A percentile compares a stretch with the other conserved stretches of the same genome.
Conservation (phyloP, 2,113 vertebrate genomes). For the Pholis gunnellus region DNA sequence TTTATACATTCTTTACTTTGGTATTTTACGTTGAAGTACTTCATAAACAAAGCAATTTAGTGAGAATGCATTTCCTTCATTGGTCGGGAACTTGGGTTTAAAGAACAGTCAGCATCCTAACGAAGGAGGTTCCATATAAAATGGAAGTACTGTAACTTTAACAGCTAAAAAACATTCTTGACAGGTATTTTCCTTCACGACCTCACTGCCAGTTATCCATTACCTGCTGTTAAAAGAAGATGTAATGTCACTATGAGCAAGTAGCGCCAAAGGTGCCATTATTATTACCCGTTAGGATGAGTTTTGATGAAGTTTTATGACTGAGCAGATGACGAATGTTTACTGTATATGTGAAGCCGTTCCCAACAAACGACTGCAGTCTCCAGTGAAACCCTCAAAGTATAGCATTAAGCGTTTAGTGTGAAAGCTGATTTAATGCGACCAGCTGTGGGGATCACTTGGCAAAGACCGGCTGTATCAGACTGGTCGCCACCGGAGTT, state of each 20-base stretch:
- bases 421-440: conserved; percentile 32
- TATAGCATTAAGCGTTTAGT: conserved; percentile 35
- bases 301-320: conserved; percentile 11
- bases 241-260: background rate
- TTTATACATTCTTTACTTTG: background rate
- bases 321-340: conserved; percentile 23
- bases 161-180: background rate
- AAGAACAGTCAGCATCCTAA: background rate
- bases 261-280: background rate
- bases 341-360: conserved; percentile 13
- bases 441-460: conserved; percentile 32
- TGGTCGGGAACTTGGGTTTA: background rate
- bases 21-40: background rate
- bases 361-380: conserved; percentile 20
- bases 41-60: background rate
- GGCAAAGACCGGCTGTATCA: conserved; percentile 3
- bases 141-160: background rate
- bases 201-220: background rate
- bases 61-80: background rate
- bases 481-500: background rate
- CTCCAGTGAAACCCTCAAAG: conserved; percentile 33
- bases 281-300: conserved; percentile 14
- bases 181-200: background rate
- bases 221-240: background rate
- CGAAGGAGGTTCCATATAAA: background rate